Percentiles rank a stretch among this genome's conserved stretches.
Conservation (phyloP, 2,113 vertebrate genomes). For the Struthio camelus region DNA sequence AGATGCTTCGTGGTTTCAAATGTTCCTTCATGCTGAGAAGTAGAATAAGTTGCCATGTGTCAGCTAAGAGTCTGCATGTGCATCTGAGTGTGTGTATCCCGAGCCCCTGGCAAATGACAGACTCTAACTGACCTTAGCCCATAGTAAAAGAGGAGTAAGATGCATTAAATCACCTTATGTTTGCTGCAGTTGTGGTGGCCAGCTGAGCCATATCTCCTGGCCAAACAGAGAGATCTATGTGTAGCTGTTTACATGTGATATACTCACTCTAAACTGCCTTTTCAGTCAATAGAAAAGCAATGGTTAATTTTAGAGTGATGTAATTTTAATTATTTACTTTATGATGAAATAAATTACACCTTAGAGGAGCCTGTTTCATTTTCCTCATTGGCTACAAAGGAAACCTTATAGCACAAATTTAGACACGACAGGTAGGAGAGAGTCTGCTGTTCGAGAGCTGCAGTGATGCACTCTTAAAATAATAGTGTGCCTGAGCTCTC, state of each 20-base stretch:
- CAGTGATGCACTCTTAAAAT: background rate
- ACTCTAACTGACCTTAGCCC: background rate
- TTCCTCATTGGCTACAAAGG: background rate
- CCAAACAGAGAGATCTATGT: background rate
- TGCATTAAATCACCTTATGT: background rate
- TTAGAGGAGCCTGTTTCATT: background rate
- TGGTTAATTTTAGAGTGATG: background rate
- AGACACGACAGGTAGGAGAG: background rate
- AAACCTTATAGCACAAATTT: background rate
- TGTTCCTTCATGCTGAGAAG: fast-evolving
- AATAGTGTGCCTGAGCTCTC: background rate
- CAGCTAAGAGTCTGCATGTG: background rate
- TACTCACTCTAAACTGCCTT: background rate
- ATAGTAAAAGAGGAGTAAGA: background rate
- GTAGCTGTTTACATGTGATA: background rate
- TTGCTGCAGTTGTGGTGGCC: background rate
- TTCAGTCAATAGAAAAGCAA: background rate
- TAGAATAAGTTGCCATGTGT: background rate
- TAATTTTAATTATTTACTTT: background rate
- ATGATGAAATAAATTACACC: background rate
- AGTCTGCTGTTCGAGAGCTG: background rate
- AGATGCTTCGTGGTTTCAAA: background rate
- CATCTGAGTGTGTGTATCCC: background rate
- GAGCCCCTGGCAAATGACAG: background rate
- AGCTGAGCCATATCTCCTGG: background rate